phyloP scores from a whole-genome alignment of 2,888 invertebrate species.

The Caenorhabditis sp. region DNA sequence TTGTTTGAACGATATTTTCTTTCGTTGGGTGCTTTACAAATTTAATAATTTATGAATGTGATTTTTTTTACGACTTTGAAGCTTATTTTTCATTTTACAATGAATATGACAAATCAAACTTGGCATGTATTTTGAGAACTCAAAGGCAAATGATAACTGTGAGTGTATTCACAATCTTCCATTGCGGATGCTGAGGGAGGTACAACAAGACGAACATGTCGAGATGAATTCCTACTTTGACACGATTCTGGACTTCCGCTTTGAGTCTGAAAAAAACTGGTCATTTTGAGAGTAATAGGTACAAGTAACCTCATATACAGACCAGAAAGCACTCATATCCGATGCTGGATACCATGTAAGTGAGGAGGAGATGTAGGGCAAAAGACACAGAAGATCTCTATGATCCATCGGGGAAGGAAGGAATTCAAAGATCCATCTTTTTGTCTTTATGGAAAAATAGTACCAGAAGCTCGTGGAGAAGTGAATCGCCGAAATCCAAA shows the following conservation, averaged over 20 bases:
- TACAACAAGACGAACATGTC: slow-evolving; percentile 45
- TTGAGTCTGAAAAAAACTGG: slow-evolving; percentile 10
- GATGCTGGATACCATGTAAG: slow-evolving; percentile 59
- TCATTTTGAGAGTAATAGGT: not conserved
- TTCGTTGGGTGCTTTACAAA: slow-evolving; percentile 30
- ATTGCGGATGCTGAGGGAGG: slow-evolving; percentile 14
- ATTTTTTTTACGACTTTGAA: not conserved
- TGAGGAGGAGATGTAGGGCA: slow-evolving; percentile 50
- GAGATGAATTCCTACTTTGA: slow-evolving; percentile 48
- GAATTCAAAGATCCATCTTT: slow-evolving; percentile 31
- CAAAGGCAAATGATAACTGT: slow-evolving; percentile 38
- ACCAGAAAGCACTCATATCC: slow-evolving; percentile 51
- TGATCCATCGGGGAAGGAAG: slow-evolving; percentile 40
- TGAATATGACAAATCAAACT: slow-evolving; percentile 5
- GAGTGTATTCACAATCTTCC: slow-evolving; percentile 25
- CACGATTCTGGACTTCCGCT: slow-evolving; percentile 44
- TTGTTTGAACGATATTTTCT: slow-evolving; percentile 29
- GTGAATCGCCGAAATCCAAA: slow-evolving; percentile 42
- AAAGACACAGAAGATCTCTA: slow-evolving; percentile 38
- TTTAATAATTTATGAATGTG: slow-evolving; percentile 2
- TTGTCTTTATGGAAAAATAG: slow-evolving; percentile 41
- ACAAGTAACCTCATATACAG: slow-evolving; percentile 33
- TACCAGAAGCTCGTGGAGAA: slow-evolving; percentile 61
- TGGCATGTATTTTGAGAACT: slow-evolving; percentile 42
- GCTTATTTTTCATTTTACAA: not conserved